These are phyloP conservation scores for Cyrtodaria siliqua DNA, from an alignment of 2,888 invertebrate genomes.

Conservation along the genomic window DNA sequence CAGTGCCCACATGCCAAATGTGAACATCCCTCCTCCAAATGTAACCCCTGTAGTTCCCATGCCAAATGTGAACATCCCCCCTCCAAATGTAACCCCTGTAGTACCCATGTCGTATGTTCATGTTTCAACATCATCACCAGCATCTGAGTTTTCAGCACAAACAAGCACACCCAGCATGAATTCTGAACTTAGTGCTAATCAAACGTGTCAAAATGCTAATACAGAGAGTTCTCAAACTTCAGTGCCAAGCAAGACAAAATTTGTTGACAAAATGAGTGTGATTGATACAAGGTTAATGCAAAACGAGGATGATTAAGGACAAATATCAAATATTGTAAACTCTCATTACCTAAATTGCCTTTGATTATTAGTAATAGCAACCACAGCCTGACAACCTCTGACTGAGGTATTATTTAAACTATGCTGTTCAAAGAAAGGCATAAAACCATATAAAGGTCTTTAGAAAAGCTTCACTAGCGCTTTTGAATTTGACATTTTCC, in stretches of 20 bases:
- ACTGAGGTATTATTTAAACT: no score
- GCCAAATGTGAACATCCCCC: neutral
- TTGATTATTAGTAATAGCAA: no score
- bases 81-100: neutral
- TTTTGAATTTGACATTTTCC: no score
- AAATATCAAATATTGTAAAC: no score
- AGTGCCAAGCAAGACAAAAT: slow-evolving; percentile 21
- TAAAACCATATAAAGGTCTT: no score
- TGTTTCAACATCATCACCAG: slow-evolving; percentile 1
- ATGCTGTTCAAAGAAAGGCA: no score
- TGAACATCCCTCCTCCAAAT: neutral
- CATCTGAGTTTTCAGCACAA: neutral
- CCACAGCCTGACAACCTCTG: no score
- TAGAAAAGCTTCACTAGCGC: no score
- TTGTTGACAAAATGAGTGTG: slow-evolving; percentile 64
- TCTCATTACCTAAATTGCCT: no score
- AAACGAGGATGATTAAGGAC: slow-evolving; percentile 59
- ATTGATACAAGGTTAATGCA: slow-evolving; percentile 77
- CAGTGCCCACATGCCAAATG: slow-evolving; percentile 1
- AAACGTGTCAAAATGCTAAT: neutral
- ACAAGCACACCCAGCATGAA: neutral
- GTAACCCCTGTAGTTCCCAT: neutral
- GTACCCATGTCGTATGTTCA: slow-evolving; percentile 11
- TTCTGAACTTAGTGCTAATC: neutral
- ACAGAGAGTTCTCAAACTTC: neutral